Percentiles rank a stretch among this genome's conserved stretches.
These are phyloP conservation scores for Agrypnus murinus DNA, from an alignment of 2,888 invertebrate species.

Conservation along the genomic window DNA sequence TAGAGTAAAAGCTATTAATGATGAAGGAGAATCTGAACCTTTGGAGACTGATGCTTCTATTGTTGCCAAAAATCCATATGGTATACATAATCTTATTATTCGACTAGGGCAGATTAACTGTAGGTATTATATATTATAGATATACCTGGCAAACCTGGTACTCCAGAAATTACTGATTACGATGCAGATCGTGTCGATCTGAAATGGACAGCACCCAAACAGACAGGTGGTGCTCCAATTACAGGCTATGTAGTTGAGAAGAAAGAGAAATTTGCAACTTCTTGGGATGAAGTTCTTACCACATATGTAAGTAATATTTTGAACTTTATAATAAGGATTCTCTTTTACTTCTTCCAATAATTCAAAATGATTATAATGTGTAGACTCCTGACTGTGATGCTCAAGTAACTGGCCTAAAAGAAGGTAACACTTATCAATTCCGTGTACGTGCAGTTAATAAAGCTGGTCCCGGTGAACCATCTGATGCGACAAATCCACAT, in stretches of 20 bases:
- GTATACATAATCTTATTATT: slow-evolving; percentile 67
- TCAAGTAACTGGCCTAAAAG: slow-evolving; percentile 88
- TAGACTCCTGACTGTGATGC: slow-evolving; percentile 86
- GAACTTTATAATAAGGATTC: not conserved
- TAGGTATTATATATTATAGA: slow-evolving; percentile 70
- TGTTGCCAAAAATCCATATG: slow-evolving; percentile 97
- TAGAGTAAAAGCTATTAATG: slow-evolving; percentile 94
- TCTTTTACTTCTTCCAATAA: too few species aligned
- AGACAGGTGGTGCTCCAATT: slow-evolving; percentile 86
- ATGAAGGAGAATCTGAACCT: slow-evolving; percentile 96
- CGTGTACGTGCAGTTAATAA: slow-evolving; percentile 96
- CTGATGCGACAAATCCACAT: slow-evolving; percentile 91
- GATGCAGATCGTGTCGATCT: slow-evolving; percentile 91
- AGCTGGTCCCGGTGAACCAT: slow-evolving; percentile 94
- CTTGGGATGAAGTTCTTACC: slow-evolving; percentile 87
- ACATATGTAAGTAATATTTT: slow-evolving; percentile 75
- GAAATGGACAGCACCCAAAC: slow-evolving; percentile 87
- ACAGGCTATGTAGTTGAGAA: slow-evolving; percentile 92
- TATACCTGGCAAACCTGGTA: slow-evolving; percentile 89
- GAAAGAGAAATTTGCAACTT: slow-evolving; percentile 85
- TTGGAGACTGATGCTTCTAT: slow-evolving; percentile 92
- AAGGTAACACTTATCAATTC: slow-evolving; percentile 96
- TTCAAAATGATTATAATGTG: slow-evolving; percentile 48
- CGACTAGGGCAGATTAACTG: slow-evolving; percentile 2
- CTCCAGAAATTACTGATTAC: slow-evolving; percentile 91